Base-by-base conservation (phyloP, 1,140 invertebrate species). In the Mya arenaria region DNA sequence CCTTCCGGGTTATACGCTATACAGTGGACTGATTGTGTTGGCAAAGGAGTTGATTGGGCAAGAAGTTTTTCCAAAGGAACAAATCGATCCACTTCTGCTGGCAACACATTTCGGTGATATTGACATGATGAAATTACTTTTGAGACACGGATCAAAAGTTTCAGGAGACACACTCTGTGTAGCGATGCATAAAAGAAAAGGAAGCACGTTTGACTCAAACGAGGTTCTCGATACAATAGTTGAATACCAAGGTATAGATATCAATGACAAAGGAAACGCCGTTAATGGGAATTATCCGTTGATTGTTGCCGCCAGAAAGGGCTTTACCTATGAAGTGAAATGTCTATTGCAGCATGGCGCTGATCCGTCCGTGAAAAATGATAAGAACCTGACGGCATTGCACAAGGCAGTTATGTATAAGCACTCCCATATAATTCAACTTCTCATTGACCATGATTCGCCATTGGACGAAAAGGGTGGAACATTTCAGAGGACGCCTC, bases 141-240 rank as follows among this genome's bases (percentile, higher is more conserved):
- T 78, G 0, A 0, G 15, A 17, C 4, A 52, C 37, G 74, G 74
- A 32, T 36, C 63, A 52, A 52, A 37, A n/a, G 63, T 78, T 1
- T 63, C 74, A 2, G 74, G 62, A 55, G 74, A 78, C n/a, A 60
- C 41, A 10, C 65, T 78, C 25, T 78, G 66, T 23, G 58, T 78
- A 4, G 74, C 74, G 48, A 15, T 30, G 3, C 74, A 78, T 44
- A 56, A 72, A 30, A 72, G 52, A n/a, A n/a, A n/a, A n/a, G n/a
- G n/a, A n/a, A n/a, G n/a, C n/a, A n/a, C n/a, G n/a, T n/a, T n/a
- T n/a, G n/a, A n/a, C n/a, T n/a, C n/a, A n/a, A n/a, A n/a, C n/a
- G n/a, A n/a, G n/a, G n/a, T n/a, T n/a, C n/a, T n/a, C n/a, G n/a
- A n/a, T n/a, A n/a, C n/a, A n/a, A n/a, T n/a, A n/a, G n/a, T n/a